Conservation (phyloP, 92 coral and sea anemone species). For the Pocillopora meandrina region DNA sequence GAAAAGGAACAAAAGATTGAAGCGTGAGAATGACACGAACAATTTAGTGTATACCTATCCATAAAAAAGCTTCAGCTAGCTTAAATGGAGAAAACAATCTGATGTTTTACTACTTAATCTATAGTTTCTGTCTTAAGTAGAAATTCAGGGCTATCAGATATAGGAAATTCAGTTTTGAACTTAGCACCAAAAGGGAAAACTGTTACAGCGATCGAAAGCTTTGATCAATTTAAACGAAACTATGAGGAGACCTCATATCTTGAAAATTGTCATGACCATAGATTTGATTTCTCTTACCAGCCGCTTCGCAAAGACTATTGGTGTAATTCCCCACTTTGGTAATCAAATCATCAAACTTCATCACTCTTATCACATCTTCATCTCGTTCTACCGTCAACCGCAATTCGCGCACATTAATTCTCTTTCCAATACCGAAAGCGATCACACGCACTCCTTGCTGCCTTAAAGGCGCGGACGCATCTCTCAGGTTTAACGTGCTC, state of each 20-base stretch:
- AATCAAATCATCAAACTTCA: slow-evolving; percentile 52
- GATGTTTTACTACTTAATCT: not conserved
- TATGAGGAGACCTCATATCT: no score
- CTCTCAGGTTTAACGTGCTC: slow-evolving; percentile 44
- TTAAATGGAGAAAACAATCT: not conserved
- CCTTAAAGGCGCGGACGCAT: slow-evolving; percentile 54
- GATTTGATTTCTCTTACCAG: slow-evolving; percentile 27
- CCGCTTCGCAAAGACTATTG: slow-evolving; percentile 30
- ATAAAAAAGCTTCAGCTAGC: no score
- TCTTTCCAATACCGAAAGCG: slow-evolving; percentile 58
- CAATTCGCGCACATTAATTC: slow-evolving; percentile 45
- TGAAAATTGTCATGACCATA: no score
- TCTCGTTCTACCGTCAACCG: slow-evolving; percentile 58
- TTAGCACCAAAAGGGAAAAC: no score
- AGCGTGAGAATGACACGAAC: not conserved
- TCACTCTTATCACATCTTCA: slow-evolving; percentile 59
- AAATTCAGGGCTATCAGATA: no score
- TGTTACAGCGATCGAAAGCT: no score
- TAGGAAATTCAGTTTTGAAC: no score
- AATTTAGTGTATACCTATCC: no score
- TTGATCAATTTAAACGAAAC: no score
- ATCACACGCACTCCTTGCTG: slow-evolving; percentile 44
- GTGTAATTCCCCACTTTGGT: slow-evolving; percentile 36
- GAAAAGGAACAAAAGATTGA: not conserved
- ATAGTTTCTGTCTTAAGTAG: not conserved